Conservation (phyloP, 2,113 vertebrate species). For the Peromyscus californicus region DNA sequence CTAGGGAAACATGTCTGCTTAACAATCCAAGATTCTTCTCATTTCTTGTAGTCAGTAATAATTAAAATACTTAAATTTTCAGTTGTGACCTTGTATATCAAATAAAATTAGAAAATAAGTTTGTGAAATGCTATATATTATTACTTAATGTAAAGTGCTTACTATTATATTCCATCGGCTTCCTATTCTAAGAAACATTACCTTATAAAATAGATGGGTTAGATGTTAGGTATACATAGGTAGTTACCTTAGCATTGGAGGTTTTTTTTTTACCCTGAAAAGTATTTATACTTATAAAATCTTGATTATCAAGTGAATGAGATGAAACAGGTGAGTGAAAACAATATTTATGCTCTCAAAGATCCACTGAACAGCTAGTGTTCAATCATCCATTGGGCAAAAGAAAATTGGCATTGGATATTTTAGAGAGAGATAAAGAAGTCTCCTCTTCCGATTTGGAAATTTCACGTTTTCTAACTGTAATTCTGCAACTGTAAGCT, state of each 20-base stretch:
- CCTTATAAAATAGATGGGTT: neutral
- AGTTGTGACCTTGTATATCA: neutral
- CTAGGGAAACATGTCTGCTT: neutral
- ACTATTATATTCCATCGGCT: neutral
- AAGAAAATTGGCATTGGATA: neutral
- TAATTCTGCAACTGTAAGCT: conserved; percentile 77
- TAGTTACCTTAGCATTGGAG: neutral
- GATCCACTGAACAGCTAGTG: fast-evolving
- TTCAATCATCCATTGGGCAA: neutral
- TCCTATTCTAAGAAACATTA: neutral
- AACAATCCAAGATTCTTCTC: neutral
- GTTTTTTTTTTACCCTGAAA: neutral
- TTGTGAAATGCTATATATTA: neutral
- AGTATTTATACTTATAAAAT: fast-evolving
- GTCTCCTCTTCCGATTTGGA: neutral
- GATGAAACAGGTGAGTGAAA: neutral
- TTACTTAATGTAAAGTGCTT: neutral
- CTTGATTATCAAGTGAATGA: neutral
- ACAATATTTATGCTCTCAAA: neutral
- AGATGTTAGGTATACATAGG: neutral
- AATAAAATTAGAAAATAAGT: neutral
- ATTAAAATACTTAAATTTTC: conserved; percentile 2
- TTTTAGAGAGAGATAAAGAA: neutral
- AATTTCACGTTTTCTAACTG: conserved; percentile 70
- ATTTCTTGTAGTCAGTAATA: neutral